phyloP scores from a whole-genome alignment of 2,888 invertebrate genomes.

The Eumerus sabulonum region DNA sequence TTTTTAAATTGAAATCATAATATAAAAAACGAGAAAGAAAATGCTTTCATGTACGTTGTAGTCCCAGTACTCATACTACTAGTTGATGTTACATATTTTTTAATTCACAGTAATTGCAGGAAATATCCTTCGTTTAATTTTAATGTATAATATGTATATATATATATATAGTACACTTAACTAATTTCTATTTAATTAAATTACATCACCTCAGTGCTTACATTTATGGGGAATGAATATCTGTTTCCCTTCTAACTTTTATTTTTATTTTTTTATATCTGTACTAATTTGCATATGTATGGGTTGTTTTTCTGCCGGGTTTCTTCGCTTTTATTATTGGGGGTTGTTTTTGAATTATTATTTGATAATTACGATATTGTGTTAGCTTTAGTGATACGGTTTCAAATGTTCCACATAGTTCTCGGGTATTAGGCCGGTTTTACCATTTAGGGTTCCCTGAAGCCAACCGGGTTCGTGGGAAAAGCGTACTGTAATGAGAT shows the following conservation, averaged over 20 bases:
- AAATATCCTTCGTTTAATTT: conserved; percentile 58
- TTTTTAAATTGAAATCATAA: conserved; percentile 31
- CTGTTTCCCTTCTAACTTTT: neutral
- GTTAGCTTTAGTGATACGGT: conserved; percentile 74
- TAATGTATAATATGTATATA: conserved; percentile 47
- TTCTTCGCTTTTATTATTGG: conserved; percentile 15
- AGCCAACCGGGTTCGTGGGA: conserved; percentile 99
- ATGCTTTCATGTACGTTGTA: conserved; percentile 39
- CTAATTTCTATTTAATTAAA: conserved; percentile 59
- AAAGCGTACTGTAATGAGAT: conserved; percentile 84
- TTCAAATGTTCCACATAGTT: conserved; percentile 92
- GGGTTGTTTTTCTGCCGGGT: conserved; percentile 21
- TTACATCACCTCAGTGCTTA: conserved; percentile 67
- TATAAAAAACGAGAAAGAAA: no score
- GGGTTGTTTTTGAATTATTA: conserved; percentile 1
- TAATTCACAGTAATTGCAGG: conserved; percentile 62
- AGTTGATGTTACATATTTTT: conserved; percentile 40
- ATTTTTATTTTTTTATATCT: conserved; percentile 30
- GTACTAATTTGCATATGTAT: conserved; percentile 53
- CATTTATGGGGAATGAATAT: conserved; percentile 61
- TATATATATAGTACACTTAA: conserved; percentile 55
- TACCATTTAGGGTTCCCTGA: conserved; percentile 95
- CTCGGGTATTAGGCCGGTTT: conserved; percentile 95
- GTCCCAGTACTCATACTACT: conserved; percentile 59
- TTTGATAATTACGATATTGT: conserved; percentile 16